Evolutionary conservation across 2,888 invertebrate genomes (phyloP).

Genomic region (Autographa pulchrina): DNA sequence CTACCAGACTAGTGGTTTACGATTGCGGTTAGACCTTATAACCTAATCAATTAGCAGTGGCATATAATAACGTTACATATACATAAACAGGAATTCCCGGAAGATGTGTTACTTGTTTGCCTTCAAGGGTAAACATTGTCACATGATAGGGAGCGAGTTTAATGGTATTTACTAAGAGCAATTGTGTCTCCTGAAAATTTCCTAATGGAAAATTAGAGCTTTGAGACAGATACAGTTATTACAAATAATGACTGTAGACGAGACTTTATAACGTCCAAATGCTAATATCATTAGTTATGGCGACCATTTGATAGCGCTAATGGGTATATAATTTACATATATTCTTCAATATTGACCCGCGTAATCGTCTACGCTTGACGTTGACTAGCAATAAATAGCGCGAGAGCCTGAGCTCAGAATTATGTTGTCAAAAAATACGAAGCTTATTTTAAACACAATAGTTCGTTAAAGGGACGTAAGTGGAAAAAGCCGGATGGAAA

Average conservation of each 20-base stretch:
- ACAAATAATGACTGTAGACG: slow-evolving; percentile 15
- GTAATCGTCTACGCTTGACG: slow-evolving; percentile 30
- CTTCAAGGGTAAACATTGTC: background rate
- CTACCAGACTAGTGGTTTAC: background rate
- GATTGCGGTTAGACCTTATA: background rate
- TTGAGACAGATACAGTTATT: background rate
- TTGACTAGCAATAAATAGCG: slow-evolving; percentile 12
- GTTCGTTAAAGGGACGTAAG: background rate
- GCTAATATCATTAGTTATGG: slow-evolving; percentile 17
- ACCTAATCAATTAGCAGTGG: background rate
- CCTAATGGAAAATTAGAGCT: slow-evolving; percentile 2
- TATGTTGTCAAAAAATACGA: slow-evolving; percentile 3
- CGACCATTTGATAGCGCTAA: slow-evolving; percentile 34
- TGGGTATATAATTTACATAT: slow-evolving; percentile 34
- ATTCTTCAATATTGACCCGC: slow-evolving; percentile 21
- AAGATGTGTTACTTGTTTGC: background rate
- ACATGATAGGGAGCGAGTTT: slow-evolving; percentile 3
- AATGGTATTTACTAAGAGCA: background rate
- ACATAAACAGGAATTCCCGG: background rate
- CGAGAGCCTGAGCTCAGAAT: slow-evolving; percentile 10
- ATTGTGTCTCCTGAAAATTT: background rate
- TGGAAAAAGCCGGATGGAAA: background rate
- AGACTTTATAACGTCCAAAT: slow-evolving; percentile 30
- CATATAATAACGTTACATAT: background rate
- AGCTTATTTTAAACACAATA: background rate